These are phyloP conservation scores for Tiliacea aurago DNA, from an alignment of 2,888 invertebrate genomes.

Conservation along the genomic window DNA sequence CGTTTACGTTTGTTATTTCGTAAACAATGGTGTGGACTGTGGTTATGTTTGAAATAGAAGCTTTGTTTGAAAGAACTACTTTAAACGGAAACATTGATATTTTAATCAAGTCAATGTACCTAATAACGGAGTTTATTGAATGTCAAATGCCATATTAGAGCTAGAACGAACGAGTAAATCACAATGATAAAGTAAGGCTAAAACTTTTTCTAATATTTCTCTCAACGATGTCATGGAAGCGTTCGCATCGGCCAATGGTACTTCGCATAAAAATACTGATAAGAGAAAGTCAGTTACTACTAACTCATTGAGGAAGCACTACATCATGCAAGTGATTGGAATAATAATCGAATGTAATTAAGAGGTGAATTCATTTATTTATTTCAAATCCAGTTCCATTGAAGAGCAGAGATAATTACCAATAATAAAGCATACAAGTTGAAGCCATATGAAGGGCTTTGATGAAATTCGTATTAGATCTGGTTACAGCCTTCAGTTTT, in stretches of 20 bases:
- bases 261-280: slow-evolving; percentile 40
- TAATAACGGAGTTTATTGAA: slow-evolving; percentile 9
- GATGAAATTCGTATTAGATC: background rate
- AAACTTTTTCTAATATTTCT: background rate
- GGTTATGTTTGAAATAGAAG: slow-evolving; percentile 46
- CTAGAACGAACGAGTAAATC: slow-evolving; percentile 9
- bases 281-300: slow-evolving; percentile 48
- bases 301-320: slow-evolving; percentile 55
- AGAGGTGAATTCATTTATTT: slow-evolving; percentile 19
- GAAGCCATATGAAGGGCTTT: background rate
- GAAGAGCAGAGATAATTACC: slow-evolving; percentile 5
- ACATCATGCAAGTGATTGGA: slow-evolving; percentile 51
- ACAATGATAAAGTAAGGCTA: slow-evolving; percentile 8
- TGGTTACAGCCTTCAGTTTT: background rate
- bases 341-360: slow-evolving; percentile 41
- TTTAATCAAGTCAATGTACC: slow-evolving; percentile 29
- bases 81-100: slow-evolving; percentile 44
- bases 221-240: slow-evolving; percentile 13
- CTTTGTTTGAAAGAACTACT: slow-evolving; percentile 47
- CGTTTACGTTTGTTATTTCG: slow-evolving; percentile 66
- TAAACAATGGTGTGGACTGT: slow-evolving; percentile 60
- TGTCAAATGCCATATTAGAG: slow-evolving; percentile 23
- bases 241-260: slow-evolving; percentile 30
- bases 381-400: slow-evolving; percentile 16
- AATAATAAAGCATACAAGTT: background rate